Evolutionary conservation across 1,140 invertebrate genomes (phyloP), one percentile per base, ranked within the genome.

Genomic region (Saccostrea echinata): DNA sequence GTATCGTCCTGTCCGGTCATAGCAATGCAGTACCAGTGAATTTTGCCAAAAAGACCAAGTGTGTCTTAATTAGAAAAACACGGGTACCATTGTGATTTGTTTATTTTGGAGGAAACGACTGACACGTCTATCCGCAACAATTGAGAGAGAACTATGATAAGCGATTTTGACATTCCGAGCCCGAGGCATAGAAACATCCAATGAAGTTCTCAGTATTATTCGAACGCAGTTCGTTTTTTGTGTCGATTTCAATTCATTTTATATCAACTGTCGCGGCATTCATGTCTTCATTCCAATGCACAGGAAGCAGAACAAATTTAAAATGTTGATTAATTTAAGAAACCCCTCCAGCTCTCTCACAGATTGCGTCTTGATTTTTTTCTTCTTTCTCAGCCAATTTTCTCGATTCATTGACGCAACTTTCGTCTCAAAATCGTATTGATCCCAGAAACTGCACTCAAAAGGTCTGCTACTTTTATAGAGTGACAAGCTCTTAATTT

Each of bases 301-400:
- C 68, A 76, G 68, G 68, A 76, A 76, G 68, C 68, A 76, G 68
- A 30, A 33, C 68, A 30, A 76, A 76, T 76, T 76, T 76, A 76
- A 76, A 76, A 76, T 76, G 68, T 76, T 76, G 68, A 76, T 76
- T 76, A 76, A 76, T 76, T 76, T 76, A 76, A 76, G 68, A 76
- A 76, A 33, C 68, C 24, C 68, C 68, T 33, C 68, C 16, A 30
- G 68, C 68, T 33, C 27, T 76, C 68, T 24, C 4, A 68, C n/a
- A 13, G 24, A 33, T 30, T 33, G 68, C 30, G 68, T 76, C 68
- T 76, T 76, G 68, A 33, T 27, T 76, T 27, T 76, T 76, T 76
- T 30, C 27, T 76, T 16, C 3, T 27, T 76, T 76, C 27, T 27
- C 12, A 16, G 24, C 68, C 13, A 76, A 76, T 76, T 30, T 12